Evolutionary conservation across 2,797 vertebrate species (phyloP).

Genomic region (Lacerta agilis): DNA sequence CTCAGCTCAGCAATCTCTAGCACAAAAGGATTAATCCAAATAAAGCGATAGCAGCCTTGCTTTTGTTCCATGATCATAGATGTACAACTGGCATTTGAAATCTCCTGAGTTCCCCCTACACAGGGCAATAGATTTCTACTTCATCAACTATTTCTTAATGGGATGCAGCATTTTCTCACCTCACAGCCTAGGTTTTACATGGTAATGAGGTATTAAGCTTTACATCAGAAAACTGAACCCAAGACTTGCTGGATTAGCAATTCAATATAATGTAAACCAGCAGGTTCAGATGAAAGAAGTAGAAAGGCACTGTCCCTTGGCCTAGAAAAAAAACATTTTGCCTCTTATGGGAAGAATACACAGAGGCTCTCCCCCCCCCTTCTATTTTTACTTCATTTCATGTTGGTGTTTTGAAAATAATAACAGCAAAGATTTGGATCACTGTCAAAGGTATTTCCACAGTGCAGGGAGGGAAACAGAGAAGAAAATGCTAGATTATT

Average conservation of each 20-base stretch:
- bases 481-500: background rate
- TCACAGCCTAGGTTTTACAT: background rate
- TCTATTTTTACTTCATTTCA: background rate
- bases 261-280: constrained; percentile 1
- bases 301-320: background rate
- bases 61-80: background rate
- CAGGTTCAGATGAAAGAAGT: background rate
- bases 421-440: background rate
- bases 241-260: constrained; percentile 9
- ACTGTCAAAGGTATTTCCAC: background rate
- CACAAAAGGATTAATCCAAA: constrained; percentile 25
- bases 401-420: background rate
- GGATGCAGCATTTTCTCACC: background rate
- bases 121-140: constrained; percentile 7
- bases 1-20: background rate
- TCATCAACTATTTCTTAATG: constrained; percentile 1
- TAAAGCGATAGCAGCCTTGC: background rate
- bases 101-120: background rate
- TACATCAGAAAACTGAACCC: background rate
- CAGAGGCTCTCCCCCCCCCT: too few relatives aligned
- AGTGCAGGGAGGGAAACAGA: background rate
- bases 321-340: background rate
- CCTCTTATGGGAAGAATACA: too few relatives aligned
- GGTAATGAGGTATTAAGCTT: constrained; percentile 28
- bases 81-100: constrained; percentile 12